Conservation (phyloP, 2,113 vertebrate genomes). For the Stercorarius parasiticus region DNA sequence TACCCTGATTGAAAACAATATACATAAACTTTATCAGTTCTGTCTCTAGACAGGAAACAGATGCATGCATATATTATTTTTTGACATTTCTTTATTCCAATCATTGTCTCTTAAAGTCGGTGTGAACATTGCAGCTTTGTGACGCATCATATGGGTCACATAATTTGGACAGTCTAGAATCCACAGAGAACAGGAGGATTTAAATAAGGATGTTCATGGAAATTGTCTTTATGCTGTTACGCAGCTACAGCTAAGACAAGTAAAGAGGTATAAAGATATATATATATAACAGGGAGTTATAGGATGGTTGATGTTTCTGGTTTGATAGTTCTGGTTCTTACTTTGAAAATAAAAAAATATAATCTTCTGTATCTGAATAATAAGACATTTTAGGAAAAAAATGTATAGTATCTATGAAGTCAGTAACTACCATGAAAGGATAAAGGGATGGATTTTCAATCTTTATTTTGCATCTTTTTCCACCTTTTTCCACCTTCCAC, state of each 20-base stretch:
- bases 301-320: neutral
- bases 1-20: neutral
- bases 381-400: neutral
- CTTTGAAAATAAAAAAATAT: neutral
- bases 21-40: neutral
- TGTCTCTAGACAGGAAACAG: neutral
- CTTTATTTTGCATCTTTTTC: neutral
- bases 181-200: neutral
- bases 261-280: neutral
- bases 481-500: too few species aligned
- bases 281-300: neutral
- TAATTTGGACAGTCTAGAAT: neutral
- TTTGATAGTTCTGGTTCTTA: neutral
- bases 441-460: neutral
- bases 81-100: neutral
- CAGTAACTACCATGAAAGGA: neutral
- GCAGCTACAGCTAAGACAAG: neutral
- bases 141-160: neutral
- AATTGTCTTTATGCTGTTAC: neutral
- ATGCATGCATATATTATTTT: neutral
- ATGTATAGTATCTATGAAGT: accelerated
- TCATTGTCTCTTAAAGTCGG: neutral
- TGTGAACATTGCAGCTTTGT: neutral
- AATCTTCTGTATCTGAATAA: neutral
- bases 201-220: neutral